Conservation (phyloP, 2,797 vertebrate genomes). For the Philypnodon macrostomus region DNA sequence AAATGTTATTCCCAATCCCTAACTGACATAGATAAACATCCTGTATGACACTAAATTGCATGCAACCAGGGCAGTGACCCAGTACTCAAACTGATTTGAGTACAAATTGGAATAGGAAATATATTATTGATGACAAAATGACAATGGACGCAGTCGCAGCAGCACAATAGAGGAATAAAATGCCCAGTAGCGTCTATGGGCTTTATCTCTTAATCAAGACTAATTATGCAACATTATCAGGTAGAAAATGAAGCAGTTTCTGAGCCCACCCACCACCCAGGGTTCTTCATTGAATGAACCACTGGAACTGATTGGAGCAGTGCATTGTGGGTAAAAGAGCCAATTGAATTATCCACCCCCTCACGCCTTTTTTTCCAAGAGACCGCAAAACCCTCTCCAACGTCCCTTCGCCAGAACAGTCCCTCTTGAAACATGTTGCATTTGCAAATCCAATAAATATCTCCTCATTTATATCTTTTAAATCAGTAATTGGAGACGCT, state of each 20-base stretch:
- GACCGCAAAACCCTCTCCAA: slow-evolving; percentile 8
- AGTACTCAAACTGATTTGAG: too few relatives aligned
- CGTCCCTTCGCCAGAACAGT: slow-evolving; percentile 12
- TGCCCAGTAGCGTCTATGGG: slow-evolving; percentile 4
- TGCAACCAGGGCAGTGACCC: too few relatives aligned
- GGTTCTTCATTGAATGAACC: slow-evolving; percentile 23
- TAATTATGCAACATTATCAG: slow-evolving; percentile 43
- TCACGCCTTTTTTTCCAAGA: slow-evolving; percentile 12
- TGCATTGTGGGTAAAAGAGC: slow-evolving; percentile 27
- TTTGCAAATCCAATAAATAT: slow-evolving; percentile 69
- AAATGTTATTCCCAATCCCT: too few relatives aligned
- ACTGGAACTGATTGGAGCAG: slow-evolving; percentile 32
- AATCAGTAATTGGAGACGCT: slow-evolving; percentile 61
- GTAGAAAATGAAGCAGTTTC: slow-evolving; percentile 34
- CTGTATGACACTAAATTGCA: too few relatives aligned
- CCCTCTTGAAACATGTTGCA: slow-evolving; percentile 48
- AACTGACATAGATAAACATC: too few relatives aligned
- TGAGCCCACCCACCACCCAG: slow-evolving; percentile 34
- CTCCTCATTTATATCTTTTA: slow-evolving; percentile 61
- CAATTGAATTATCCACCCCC: slow-evolving; percentile 28
- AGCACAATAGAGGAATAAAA: not conserved
- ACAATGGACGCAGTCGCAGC: not conserved
- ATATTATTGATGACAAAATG: not conserved
- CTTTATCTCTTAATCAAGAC: slow-evolving; percentile 38
- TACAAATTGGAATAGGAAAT: too few relatives aligned